These are phyloP conservation scores for Elysia crispata DNA, from an alignment of 2,888 invertebrate species.

Conservation along the genomic window DNA sequence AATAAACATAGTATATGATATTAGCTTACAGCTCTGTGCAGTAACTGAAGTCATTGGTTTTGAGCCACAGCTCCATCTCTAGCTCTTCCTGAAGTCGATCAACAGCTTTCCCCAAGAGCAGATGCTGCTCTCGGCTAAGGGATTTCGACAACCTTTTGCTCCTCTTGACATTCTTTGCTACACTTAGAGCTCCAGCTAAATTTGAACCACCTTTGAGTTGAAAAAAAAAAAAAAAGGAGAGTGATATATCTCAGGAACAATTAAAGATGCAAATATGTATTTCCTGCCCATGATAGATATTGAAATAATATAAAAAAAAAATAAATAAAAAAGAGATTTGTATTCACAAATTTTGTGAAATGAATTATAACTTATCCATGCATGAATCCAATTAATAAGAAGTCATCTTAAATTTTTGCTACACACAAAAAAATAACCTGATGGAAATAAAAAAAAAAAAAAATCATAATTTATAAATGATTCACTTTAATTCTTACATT, in stretches of 20 bases:
- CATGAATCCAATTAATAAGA: too few relatives aligned
- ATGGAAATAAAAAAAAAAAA: neutral
- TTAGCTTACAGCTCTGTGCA: conserved; percentile 29
- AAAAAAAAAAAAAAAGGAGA: neutral
- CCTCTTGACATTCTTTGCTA: conserved; percentile 24
- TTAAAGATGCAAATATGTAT: neutral
- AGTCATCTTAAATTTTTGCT: neutral
- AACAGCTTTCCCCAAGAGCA: conserved; percentile 26
- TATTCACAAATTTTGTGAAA: too few relatives aligned
- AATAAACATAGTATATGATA: neutral
- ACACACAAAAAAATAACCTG: neutral
- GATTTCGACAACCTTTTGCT: conserved; percentile 12
- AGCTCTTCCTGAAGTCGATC: conserved; percentile 31
- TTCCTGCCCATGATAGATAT: too few relatives aligned
- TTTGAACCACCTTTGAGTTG: conserved; percentile 21
- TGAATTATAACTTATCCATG: too few relatives aligned
- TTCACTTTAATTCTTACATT: neutral
- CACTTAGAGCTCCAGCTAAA: conserved; percentile 4
- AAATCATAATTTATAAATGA: neutral
- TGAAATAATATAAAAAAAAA: neutral
- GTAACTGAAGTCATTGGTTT: conserved; percentile 6
- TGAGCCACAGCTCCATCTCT: conserved; percentile 46
- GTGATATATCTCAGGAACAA: too few relatives aligned
- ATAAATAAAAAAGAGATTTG: conserved; percentile 5
- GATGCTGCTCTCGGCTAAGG: conserved; percentile 35